Percentiles rank a stretch among this genome's conserved stretches.
phyloP scores from a whole-genome alignment of 2,888 invertebrate genomes.

The Oithona nana region DNA sequence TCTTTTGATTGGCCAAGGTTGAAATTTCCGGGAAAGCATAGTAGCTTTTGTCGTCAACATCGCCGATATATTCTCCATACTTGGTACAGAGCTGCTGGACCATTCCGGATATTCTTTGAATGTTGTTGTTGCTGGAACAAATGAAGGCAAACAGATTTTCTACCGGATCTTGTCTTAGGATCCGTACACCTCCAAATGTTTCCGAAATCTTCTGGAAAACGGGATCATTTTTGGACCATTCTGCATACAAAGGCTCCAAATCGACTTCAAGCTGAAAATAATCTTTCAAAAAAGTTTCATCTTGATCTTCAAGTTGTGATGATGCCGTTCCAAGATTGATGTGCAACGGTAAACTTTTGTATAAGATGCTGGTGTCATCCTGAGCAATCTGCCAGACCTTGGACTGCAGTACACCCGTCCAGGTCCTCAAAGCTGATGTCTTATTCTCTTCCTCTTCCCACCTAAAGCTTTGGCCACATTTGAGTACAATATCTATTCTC shows the following conservation, averaged over 20 bases:
- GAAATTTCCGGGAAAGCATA: slow-evolving; percentile 63
- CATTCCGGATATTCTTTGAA: slow-evolving; percentile 70
- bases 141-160: slow-evolving; percentile 91
- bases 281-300: not conserved
- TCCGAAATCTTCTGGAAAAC: slow-evolving; percentile 48
- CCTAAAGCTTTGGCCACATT: slow-evolving; percentile 60
- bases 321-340: too few relatives aligned
- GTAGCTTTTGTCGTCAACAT: slow-evolving; percentile 41
- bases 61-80: slow-evolving; percentile 58
- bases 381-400: not conserved
- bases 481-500: slow-evolving; percentile 40
- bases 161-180: slow-evolving; percentile 68
- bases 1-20: slow-evolving; percentile 33
- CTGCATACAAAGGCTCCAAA: slow-evolving; percentile 4
- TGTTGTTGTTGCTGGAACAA: slow-evolving; percentile 93
- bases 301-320: not conserved
- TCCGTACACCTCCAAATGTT: slow-evolving; percentile 64
- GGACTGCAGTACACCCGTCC: not conserved
- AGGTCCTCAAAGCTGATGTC: slow-evolving; percentile 22
- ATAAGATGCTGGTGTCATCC: not conserved
- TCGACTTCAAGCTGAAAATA: slow-evolving; percentile 13
- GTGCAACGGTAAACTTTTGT: slow-evolving; percentile 2
- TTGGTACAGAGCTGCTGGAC: slow-evolving; percentile 63
- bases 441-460: slow-evolving; percentile 35
- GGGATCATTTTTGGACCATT: slow-evolving; percentile 34